Base-by-base conservation (phyloP, 2,888 invertebrate genomes). In the Trichopria drosophilae region DNA sequence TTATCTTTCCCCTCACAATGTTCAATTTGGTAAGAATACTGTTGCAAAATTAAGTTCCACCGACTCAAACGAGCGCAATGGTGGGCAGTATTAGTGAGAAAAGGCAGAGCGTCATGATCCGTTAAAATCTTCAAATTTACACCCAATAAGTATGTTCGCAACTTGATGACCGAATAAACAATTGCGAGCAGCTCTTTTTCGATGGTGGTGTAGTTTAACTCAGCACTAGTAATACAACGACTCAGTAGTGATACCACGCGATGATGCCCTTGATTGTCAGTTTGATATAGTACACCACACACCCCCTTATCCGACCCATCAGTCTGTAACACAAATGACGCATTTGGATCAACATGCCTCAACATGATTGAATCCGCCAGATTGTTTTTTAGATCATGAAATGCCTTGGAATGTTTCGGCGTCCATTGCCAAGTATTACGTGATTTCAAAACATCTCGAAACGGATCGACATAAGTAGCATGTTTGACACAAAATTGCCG, bases 111-210 rank as follows among this genome's bases (percentile, higher is more conserved):
- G 12, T 59, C 54, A 42, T 66, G 63, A 41, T 68, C 68, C 0
- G 62, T 65, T 19, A 55, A 29, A 2, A 67, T 53, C 0, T 53
- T 4, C 64, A 35, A 36, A 64, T n/a, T n/a, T n/a, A n/a, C n/a
- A n/a, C n/a, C n/a, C n/a, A n/a, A n/a, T n/a, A n/a, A n/a, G n/a
- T n/a, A 64, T 9, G 57, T 55, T 12, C 62, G 61, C 51, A 65
- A 66, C 36, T 63, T 63, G 9, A 37, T 42, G 1, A 67, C 18
- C 5, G 57, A 50, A 34, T 45, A 61, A 1, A 67, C 46, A 3
- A 66, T 49, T 0, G 64, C 63, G 6, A 57, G 53, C 4, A 61
- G 41, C 18, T 66, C 63, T 34, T 62, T 61, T 51, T 66, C 65
- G 0, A 60, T 43, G 1, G 57, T 57, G 1, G 58, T 61, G 56